Evolutionary conservation across 2,113 vertebrate species (phyloP), one percentile per base, ranked within the genome.

Genomic region (Lathamus discolor): DNA sequence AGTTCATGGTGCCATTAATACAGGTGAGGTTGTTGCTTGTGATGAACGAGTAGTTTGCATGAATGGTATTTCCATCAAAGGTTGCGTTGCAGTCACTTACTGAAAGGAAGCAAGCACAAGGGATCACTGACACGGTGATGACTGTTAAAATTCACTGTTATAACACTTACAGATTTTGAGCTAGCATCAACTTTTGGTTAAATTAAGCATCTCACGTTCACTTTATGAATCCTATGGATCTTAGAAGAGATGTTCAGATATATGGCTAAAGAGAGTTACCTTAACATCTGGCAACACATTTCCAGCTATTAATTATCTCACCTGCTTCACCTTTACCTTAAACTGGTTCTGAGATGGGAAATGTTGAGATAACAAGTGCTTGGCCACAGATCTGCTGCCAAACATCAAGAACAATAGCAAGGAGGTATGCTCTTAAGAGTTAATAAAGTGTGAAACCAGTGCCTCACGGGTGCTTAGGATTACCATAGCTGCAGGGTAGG

Each of bases 71-170:
- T 13, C 66, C 74, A 20, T 29, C 0, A 18, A n/a, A 33, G 11
- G 87, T 98, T 37, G 97, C 7, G 5, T 98, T 98, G 96, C 98
- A 99, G n/a, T 90, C 62, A 0, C 29, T 96, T 44, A 97, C 98
- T 98, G 96, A 79, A 96, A 87, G 46, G 59, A 82, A 80, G 43
- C 20, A 61, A 80, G 13, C 35, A 68, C 63, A 25, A 52, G 7
- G 16, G 41, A 28, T 49, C 15, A 20, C 54, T 57, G 69, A 52
- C 17, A 54, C 28, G 35, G 54, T 7, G 13, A 43, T 24, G 7
- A 31, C 7, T 44, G 6, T 35, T 22, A 79, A 51, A 54, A 59
- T 35, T 10, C 33, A 35, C 33, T 35, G 33, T 24, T 59, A 35
- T 4, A 59, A 35, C 69, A 77, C 14, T 55, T 48, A 44, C 1